phyloP scores from a whole-genome alignment of 2,113 vertebrate species.

The Urocitellus parryii region DNA sequence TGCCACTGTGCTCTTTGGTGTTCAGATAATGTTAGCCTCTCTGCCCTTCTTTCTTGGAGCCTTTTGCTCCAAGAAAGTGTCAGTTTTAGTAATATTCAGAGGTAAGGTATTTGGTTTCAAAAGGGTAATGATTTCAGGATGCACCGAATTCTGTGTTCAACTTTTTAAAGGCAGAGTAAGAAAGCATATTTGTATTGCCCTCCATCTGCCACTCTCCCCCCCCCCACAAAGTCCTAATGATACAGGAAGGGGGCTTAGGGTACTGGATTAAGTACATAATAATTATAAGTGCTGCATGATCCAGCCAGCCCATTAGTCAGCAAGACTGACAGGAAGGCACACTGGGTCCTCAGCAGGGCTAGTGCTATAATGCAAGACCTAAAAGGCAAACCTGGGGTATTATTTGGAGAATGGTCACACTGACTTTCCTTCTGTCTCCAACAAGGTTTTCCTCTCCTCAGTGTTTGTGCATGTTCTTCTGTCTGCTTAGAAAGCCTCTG shows the following conservation, averaged over 20 bases:
- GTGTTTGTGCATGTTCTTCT: background rate
- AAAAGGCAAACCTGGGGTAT: background rate
- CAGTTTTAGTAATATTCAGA: background rate
- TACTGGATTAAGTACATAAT: background rate
- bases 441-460: background rate
- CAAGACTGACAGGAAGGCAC: background rate
- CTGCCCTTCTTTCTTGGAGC: background rate
- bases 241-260: background rate
- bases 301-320: background rate
- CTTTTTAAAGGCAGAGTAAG: background rate
- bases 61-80: background rate
- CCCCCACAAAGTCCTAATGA: background rate
- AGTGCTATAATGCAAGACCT: background rate
- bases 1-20: background rate
- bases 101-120: background rate
- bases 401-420: background rate
- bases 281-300: background rate
- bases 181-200: background rate
- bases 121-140: background rate
- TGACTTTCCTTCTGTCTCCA: background rate
- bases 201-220: background rate
- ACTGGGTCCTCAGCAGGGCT: background rate
- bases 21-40: background rate
- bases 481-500: background rate
- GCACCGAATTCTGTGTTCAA: conserved; percentile 18